Percentiles rank a stretch among this genome's conserved stretches.
These are phyloP conservation scores for Cyclargus thomasi DNA, from an alignment of 1,140 invertebrate species.

Conservation along the genomic window DNA sequence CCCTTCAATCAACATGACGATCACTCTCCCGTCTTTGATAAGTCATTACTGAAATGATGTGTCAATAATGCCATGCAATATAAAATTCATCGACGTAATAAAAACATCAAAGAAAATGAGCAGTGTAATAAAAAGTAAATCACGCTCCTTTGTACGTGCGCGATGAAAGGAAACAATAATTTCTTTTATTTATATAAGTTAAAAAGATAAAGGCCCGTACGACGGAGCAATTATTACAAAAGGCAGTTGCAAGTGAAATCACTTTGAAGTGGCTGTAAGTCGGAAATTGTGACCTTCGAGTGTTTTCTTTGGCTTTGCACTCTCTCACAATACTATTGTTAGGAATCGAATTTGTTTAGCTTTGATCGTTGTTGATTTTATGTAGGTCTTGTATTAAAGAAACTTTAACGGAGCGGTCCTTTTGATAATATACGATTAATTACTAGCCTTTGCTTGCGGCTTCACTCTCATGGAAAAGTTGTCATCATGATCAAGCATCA, in stretches of 20 bases:
- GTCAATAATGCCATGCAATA: too few species aligned
- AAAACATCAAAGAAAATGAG: background rate
- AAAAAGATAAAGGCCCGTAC: background rate
- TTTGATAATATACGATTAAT: too few species aligned
- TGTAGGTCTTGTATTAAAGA: background rate
- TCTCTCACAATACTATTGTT: background rate
- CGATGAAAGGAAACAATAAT: constrained; percentile 1
- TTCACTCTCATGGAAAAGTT: too few species aligned
- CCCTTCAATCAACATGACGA: too few species aligned
- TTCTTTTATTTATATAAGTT: constrained; percentile 10
- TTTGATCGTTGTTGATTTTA: background rate
- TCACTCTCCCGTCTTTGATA: too few species aligned
- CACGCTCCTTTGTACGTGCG: background rate
- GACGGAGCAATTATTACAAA: constrained; percentile 3
- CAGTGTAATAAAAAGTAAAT: background rate
- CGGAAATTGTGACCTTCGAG: background rate
- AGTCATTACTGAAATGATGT: too few species aligned
- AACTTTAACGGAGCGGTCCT: too few species aligned
- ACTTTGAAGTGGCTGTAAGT: constrained; percentile 6
- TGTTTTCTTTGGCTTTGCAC: background rate
- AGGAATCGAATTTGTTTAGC: background rate
- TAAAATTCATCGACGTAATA: too few species aligned
- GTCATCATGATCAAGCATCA: too few species aligned
- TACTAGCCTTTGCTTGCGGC: too few species aligned
- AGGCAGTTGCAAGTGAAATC: background rate